Conservation (phyloP, 2,113 vertebrate genomes). For the Esox niger region DNA sequence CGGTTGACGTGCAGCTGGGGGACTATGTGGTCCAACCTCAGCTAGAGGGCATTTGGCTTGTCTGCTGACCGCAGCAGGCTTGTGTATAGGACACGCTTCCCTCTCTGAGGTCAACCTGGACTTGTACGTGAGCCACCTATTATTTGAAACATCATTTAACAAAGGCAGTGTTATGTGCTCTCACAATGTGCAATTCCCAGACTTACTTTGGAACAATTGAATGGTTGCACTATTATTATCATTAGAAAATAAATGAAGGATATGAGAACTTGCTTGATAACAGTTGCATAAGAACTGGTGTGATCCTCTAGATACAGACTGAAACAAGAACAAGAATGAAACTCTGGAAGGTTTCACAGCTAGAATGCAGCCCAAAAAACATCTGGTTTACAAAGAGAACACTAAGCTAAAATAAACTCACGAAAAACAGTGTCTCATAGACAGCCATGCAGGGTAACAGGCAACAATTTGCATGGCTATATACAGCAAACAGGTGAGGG, state of each 20-base stretch:
- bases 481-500: conserved; percentile 29
- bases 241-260: no score
- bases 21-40: conserved; percentile 26
- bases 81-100: conserved; percentile 60
- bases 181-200: no score
- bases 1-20: conserved; percentile 59
- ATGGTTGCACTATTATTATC: no score
- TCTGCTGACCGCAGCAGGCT: conserved; percentile 49
- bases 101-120: conserved; percentile 46
- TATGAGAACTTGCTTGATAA: no score
- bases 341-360: no score
- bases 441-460: neutral
- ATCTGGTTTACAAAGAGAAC: neutral
- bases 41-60: conserved; percentile 18
- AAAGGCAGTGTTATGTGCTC: no score
- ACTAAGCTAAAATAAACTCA: neutral
- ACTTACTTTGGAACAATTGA: no score
- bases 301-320: no score
- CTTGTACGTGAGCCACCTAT: conserved; percentile 44
- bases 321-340: no score
- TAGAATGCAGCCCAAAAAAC: no score
- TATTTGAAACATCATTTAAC: no score
- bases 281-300: no score
- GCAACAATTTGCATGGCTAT: conserved; percentile 46
- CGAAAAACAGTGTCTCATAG: neutral